phyloP scores from a whole-genome alignment of 2,113 vertebrate species.

The Pelecanus crispus region DNA sequence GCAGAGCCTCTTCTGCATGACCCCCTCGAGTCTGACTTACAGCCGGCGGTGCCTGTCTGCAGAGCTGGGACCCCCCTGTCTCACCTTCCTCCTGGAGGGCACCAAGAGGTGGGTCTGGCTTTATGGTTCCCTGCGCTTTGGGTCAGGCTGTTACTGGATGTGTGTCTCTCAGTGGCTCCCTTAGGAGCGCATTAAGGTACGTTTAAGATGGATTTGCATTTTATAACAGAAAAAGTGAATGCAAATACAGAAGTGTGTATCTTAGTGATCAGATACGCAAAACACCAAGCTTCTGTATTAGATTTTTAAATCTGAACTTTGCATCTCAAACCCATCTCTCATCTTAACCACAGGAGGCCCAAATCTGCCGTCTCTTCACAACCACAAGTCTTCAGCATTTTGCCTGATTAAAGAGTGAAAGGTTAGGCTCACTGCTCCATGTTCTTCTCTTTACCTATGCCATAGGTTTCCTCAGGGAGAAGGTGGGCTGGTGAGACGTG shows the following conservation, averaged over 20 bases:
- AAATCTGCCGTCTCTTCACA: neutral
- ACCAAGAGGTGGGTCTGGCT: neutral
- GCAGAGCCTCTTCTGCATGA: neutral
- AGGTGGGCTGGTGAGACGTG: neutral
- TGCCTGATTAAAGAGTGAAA: neutral
- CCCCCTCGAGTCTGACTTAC: fast-evolving
- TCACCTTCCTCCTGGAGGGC: neutral
- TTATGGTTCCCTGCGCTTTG: neutral
- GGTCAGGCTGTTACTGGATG: neutral
- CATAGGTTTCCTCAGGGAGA: neutral
- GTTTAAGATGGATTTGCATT: neutral
- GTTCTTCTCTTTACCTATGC: neutral
- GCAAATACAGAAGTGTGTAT: neutral
- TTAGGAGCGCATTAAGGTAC: neutral
- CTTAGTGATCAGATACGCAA: neutral
- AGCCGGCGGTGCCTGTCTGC: neutral
- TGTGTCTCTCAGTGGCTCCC: neutral
- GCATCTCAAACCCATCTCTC: constrained; percentile 16
- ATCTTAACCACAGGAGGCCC: constrained; percentile 22
- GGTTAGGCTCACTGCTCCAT: neutral
- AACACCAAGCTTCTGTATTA: neutral
- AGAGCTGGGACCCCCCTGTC: neutral
- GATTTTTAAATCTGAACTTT: constrained; percentile 5
- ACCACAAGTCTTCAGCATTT: neutral
- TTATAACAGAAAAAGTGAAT: neutral